Evolutionary conservation across 2,888 invertebrate species (phyloP).

Genomic region (Phortica okadai): DNA sequence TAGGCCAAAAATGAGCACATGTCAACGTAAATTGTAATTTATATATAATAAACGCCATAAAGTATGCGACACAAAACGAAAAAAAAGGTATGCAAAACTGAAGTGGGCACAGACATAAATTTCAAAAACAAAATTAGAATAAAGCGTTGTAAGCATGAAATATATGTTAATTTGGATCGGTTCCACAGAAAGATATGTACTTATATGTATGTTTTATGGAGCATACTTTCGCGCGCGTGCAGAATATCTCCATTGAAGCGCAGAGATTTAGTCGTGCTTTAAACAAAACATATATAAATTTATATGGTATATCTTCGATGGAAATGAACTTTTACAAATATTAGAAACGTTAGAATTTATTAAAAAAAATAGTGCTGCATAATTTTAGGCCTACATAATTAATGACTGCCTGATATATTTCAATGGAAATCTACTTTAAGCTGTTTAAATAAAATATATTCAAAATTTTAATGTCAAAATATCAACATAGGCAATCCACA

Average conservation of each 20-base stretch:
- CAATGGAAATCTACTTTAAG: too few relatives aligned
- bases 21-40: constrained; percentile 68
- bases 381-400: too few relatives aligned
- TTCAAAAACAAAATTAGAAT: constrained; percentile 13
- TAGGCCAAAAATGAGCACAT: constrained; percentile 55
- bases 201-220: background rate
- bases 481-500: background rate
- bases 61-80: constrained; percentile 52
- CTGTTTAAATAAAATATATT: too few relatives aligned
- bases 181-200: background rate
- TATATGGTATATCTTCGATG: background rate
- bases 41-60: constrained; percentile 67
- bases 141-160: background rate
- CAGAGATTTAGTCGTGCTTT: background rate
- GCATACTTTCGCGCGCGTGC: background rate
- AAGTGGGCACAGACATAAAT: constrained; percentile 17
- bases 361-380: too few relatives aligned
- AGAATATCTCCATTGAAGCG: background rate
- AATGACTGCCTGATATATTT: too few relatives aligned
- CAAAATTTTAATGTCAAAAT: background rate
- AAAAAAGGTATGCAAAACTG: background rate
- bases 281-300: background rate
- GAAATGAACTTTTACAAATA: too few relatives aligned
- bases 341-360: too few relatives aligned
- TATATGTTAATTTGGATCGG: constrained; percentile 12